Conservation (phyloP, 2,113 vertebrate species). For the Nanorana parkeri region DNA sequence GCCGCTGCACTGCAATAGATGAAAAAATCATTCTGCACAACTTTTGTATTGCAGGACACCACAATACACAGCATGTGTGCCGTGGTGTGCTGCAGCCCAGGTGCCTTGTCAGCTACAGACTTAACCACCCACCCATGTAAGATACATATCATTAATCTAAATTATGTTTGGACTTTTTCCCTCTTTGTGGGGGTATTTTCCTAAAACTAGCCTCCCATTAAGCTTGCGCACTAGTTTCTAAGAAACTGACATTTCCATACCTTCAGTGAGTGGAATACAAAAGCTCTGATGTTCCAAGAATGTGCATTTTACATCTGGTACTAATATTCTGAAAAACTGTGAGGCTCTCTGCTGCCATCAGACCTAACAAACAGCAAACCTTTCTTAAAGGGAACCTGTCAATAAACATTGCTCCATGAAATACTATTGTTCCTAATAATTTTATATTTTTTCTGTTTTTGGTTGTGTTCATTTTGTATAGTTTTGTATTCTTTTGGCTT, state of each 20-base stretch:
- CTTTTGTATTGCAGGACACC: no score
- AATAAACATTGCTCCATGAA: no score
- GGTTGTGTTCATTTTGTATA: no score
- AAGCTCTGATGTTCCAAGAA: conserved; percentile 27
- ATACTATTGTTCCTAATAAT: no score
- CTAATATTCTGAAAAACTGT: not conserved
- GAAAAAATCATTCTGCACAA: no score
- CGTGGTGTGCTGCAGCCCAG: not conserved
- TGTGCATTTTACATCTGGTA: conserved; percentile 21
- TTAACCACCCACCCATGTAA: not conserved
- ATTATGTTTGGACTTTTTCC: not conserved
- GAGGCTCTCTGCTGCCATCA: conserved; percentile 7
- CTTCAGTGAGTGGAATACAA: not conserved
- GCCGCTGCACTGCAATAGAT: no score
- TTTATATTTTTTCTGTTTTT: no score
- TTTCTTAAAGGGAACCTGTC: not conserved
- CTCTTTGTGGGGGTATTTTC: conserved; percentile 30
- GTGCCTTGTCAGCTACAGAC: not conserved
- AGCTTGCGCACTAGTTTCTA: conserved; percentile 19
- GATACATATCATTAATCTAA: not conserved
- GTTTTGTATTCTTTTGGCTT: no score
- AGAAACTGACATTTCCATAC: conserved; percentile 19
- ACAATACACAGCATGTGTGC: no score
- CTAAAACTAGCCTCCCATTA: not conserved
- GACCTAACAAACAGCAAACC: conserved; percentile 1